Evolutionary conservation across 2,113 vertebrate genomes (phyloP).

Genomic region (Athene noctua): DNA sequence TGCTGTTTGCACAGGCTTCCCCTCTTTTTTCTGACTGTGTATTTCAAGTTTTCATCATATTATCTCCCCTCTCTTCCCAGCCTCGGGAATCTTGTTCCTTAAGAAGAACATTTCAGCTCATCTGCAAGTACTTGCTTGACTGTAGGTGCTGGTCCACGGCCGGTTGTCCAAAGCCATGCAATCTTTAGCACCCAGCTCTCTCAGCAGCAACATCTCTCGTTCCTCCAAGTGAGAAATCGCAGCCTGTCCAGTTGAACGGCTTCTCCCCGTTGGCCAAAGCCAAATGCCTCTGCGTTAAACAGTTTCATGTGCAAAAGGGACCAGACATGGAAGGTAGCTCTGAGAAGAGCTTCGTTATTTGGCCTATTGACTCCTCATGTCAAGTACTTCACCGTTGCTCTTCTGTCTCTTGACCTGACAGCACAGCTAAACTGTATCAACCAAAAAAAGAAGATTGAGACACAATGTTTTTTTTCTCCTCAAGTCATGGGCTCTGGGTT

Average conservation of each 20-base stretch:
- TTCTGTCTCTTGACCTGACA: not conserved
- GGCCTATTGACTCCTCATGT: not conserved
- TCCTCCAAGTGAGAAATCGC: not conserved
- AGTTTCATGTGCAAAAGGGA: not conserved
- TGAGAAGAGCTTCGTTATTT: not conserved
- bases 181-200: not conserved
- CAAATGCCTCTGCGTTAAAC: not conserved
- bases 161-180: not conserved
- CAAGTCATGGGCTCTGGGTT: not conserved
- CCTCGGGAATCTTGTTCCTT: fast-evolving
- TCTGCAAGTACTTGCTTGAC: not conserved
- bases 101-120: not conserved
- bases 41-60: not conserved
- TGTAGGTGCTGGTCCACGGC: not conserved
- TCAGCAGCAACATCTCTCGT: not conserved
- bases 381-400: not conserved
- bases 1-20: not conserved
- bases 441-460: not conserved
- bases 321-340: not conserved
- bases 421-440: not conserved
- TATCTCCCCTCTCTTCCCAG: not conserved
- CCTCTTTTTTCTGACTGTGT: fast-evolving
- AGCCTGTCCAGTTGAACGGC: not conserved
- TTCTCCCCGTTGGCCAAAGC: not conserved
- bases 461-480: not conserved